These are phyloP conservation scores for Manis crassicaudata DNA, from an alignment of 2,797 vertebrate genomes.

Conservation along the genomic window DNA sequence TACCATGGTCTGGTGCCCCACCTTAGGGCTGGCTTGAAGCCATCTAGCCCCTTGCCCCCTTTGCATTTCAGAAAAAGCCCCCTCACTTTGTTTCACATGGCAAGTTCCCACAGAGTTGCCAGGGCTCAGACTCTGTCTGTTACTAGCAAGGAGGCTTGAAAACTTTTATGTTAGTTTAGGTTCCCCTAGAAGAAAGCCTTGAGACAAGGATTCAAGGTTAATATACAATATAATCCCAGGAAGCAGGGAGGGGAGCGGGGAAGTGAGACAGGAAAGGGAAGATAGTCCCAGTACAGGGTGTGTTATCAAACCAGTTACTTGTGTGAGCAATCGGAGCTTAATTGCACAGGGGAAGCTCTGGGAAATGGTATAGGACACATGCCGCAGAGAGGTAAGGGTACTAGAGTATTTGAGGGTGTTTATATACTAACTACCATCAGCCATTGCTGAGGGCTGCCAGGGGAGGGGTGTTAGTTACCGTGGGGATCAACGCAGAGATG, in stretches of 20 bases:
- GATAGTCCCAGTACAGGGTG: background rate
- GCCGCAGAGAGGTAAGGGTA: background rate
- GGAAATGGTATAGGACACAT: background rate
- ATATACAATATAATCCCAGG: background rate
- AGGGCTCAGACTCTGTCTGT: background rate
- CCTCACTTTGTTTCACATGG: background rate
- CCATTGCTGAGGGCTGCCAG: background rate
- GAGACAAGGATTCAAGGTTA: conserved; percentile 27
- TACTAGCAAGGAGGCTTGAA: background rate
- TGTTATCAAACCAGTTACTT: background rate
- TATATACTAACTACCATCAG: background rate
- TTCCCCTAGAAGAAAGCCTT: background rate
- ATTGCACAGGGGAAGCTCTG: background rate
- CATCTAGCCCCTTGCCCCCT: background rate
- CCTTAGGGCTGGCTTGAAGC: background rate
- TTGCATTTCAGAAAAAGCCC: background rate
- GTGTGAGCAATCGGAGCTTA: background rate
- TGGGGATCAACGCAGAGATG: background rate
- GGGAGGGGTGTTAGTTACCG: background rate
- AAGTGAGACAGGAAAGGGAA: background rate
- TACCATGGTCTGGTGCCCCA: background rate
- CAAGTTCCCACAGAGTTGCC: conserved; percentile 33
- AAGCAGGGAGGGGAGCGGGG: background rate
- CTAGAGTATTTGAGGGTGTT: background rate
- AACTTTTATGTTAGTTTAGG: conserved; percentile 7